These are phyloP conservation scores for Acropora yongei DNA, from an alignment of 64 coral and sea anemone species.

Conservation along the genomic window DNA sequence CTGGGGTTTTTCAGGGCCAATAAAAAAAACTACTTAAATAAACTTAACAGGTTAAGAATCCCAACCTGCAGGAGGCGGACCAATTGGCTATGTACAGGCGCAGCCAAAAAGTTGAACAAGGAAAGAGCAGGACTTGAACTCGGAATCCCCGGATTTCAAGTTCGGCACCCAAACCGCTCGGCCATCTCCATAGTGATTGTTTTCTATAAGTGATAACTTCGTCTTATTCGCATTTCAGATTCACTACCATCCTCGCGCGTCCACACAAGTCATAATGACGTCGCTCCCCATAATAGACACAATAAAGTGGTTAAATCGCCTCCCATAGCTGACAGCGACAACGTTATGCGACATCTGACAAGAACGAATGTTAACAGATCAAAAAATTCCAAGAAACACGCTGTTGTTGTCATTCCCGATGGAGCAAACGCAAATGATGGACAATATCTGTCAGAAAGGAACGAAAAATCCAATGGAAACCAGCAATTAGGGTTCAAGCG, in stretches of 20 bases:
- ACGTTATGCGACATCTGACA: too few species aligned
- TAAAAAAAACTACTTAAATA: too few species aligned
- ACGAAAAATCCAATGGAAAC: neutral
- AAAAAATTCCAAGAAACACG: constrained; percentile 7
- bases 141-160: too few species aligned
- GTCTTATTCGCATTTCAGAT: neutral
- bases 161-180: too few species aligned
- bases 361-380: neutral
- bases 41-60: too few species aligned
- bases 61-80: too few species aligned
- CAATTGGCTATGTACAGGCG: too few species aligned
- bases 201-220: neutral
- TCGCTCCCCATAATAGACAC: neutral
- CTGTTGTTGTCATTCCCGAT: neutral
- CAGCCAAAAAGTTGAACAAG: too few species aligned
- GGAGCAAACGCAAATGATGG: neutral
- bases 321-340: neutral
- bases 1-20: too few species aligned
- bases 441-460: neutral
- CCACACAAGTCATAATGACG: neutral
- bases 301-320: neutral
- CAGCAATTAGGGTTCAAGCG: neutral
- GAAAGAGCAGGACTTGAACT: too few species aligned
- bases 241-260: neutral
- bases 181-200: too few species aligned